Percentiles rank a stretch among this genome's conserved stretches.
Conservation (phyloP, 2,888 invertebrate genomes). For the Xestobium rufovillosum region DNA sequence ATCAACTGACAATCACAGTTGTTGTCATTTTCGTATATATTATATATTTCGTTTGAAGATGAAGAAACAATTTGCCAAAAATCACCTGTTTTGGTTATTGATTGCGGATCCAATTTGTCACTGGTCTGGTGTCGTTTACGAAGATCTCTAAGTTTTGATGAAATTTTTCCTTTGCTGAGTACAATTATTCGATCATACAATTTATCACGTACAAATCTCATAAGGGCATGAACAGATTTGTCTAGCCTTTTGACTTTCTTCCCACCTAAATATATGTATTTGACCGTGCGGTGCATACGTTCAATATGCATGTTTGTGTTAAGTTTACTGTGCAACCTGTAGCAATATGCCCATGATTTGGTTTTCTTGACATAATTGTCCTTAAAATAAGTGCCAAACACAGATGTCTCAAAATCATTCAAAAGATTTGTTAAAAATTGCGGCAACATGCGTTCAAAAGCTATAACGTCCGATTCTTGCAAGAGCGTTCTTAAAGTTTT, state of each 20-base stretch:
- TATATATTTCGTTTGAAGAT: background rate
- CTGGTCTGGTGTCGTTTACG: constrained; percentile 11
- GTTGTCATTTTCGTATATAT: background rate
- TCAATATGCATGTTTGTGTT: constrained; percentile 1
- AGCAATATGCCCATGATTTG: too few relatives aligned
- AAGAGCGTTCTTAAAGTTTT: constrained; percentile 15
- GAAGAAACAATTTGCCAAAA: background rate
- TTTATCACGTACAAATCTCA: constrained; percentile 4
- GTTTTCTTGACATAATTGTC: constrained; percentile 12
- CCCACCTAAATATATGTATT: background rate
- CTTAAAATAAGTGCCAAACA: background rate
- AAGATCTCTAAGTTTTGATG: background rate
- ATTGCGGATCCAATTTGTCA: constrained; percentile 6
- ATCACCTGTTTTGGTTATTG: background rate
- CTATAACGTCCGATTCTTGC: constrained; percentile 6
- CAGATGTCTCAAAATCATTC: constrained; percentile 5
- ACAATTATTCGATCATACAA: background rate
- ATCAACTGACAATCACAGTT: background rate
- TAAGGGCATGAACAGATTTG: background rate
- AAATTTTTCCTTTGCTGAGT: background rate
- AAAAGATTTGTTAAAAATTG: background rate
- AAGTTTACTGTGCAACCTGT: too few relatives aligned
- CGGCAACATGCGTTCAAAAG: constrained; percentile 6
- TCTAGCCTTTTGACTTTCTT: background rate
- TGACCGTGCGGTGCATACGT: background rate